phyloP scores from a whole-genome alignment of 37 sponge, comb jelly and placozoan genomes.

The Hormiphora californensis region DNA sequence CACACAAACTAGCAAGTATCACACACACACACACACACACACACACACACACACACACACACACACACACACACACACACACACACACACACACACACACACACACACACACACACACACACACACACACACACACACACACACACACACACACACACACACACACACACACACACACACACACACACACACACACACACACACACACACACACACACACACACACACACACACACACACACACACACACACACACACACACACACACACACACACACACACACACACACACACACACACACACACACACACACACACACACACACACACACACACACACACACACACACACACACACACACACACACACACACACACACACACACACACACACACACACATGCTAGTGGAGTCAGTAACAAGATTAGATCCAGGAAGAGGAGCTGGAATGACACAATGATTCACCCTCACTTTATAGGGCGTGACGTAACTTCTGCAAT shows the following conservation, averaged over 20 bases:
- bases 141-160: slow-evolving; percentile 61
- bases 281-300: slow-evolving; percentile 48
- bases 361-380: slow-evolving; percentile 51
- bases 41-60: slow-evolving; percentile 61
- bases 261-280: slow-evolving; percentile 51
- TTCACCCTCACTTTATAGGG: no score
- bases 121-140: slow-evolving; percentile 61
- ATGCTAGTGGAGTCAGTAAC: no score
- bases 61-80: slow-evolving; percentile 59
- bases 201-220: slow-evolving; percentile 49
- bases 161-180: slow-evolving; percentile 59
- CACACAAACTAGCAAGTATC: no score
- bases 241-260: slow-evolving; percentile 48
- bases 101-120: slow-evolving; percentile 58
- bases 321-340: slow-evolving; percentile 51
- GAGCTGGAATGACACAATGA: no score
- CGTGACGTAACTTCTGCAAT: no score
- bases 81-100: slow-evolving; percentile 60
- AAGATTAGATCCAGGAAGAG: no score
- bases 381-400: slow-evolving; percentile 51
- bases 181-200: slow-evolving; percentile 55
- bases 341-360: slow-evolving; percentile 48
- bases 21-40: no score
- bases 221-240: slow-evolving; percentile 51
- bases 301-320: slow-evolving; percentile 51